Base-by-base conservation (phyloP, 2,113 vertebrate genomes). In the Cheirogaleus medius region DNA sequence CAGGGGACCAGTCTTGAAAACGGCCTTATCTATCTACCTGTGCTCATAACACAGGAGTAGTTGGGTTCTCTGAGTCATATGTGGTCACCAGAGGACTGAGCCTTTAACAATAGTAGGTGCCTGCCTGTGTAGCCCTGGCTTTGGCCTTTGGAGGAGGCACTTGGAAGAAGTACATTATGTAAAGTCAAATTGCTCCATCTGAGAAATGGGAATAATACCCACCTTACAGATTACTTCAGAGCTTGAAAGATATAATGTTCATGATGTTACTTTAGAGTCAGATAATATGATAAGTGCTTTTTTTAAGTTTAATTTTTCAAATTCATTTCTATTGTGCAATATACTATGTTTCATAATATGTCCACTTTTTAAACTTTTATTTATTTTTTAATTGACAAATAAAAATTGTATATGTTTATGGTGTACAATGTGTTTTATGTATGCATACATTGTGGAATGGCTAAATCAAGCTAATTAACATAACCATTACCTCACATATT, bases 161-260 rank as follows among this genome's bases (percentile, higher is more conserved):
- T 81, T n/a, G 1, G 32, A 68, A 56, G 56, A 88, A 91, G 25
- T 27, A 82, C 88, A 39, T 95, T 78, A 86, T 58, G 4, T 23
- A 94, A 94, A 78, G 52, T 69, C 68, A 76, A 34, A 25, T 69
- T 95, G 52, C 76, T 94, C 42, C 42, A 39, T 42, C 90, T 90
- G 25, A 92, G 89, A 94, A 88, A 82, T 3, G 27, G 17, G 25
- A 92, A 64, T 94, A 78, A 39, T 44, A 49, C 17, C 25, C 25
- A 87, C 47, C 25, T 90, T 73, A 76, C 1, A 93, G 29, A 78
- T 78, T 71, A 82, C 63, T 81, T 64, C 64, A 95, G 71, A 93
- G 44, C 39, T 88, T 95, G 47, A 83, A 85, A 85, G 80, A 80
- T 63, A 69, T 27, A 14, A 86, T 15, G 6, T 47, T 2, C 18